These are phyloP conservation scores for Drosophila bipectinata DNA, from an alignment of 1,140 invertebrate genomes.

Conservation along the genomic window DNA sequence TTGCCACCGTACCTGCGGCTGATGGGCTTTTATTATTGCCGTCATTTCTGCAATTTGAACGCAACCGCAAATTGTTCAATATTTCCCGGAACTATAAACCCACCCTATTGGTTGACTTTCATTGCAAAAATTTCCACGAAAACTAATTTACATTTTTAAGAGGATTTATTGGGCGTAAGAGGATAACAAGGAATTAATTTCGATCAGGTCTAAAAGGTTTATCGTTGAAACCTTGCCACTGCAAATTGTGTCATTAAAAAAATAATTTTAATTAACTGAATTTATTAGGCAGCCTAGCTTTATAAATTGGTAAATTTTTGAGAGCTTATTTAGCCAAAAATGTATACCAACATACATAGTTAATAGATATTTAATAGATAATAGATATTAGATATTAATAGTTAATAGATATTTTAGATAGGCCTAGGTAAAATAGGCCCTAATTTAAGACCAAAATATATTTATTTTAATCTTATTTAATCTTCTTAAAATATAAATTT, in stretches of 20 bases:
- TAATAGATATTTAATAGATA: too few relatives aligned
- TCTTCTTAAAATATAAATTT: neutral
- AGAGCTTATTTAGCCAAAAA: neutral
- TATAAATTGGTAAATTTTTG: neutral
- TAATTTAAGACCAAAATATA: too few relatives aligned
- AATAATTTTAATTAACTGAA: neutral
- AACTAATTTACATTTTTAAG: slow-evolving; percentile 32
- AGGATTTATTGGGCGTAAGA: slow-evolving; percentile 30
- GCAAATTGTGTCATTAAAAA: slow-evolving; percentile 10
- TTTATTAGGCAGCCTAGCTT: neutral
- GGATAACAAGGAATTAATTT: slow-evolving; percentile 33
- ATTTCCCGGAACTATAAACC: slow-evolving; percentile 18
- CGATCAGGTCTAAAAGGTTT: slow-evolving; percentile 12
- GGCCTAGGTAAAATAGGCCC: too few relatives aligned
- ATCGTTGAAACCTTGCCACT: slow-evolving; percentile 1
- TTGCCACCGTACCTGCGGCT: slow-evolving; percentile 24
- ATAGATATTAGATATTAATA: too few relatives aligned
- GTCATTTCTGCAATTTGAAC: slow-evolving; percentile 4
- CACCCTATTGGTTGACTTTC: slow-evolving; percentile 4
- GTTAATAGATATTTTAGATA: too few relatives aligned
- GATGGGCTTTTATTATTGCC: slow-evolving; percentile 26
- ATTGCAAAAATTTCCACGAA: slow-evolving; percentile 25
- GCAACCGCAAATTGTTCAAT: slow-evolving; percentile 29
- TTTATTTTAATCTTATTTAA: neutral
- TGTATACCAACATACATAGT: too few relatives aligned